phyloP scores from a whole-genome alignment of 2,888 invertebrate genomes.

The Lingula anatina region DNA sequence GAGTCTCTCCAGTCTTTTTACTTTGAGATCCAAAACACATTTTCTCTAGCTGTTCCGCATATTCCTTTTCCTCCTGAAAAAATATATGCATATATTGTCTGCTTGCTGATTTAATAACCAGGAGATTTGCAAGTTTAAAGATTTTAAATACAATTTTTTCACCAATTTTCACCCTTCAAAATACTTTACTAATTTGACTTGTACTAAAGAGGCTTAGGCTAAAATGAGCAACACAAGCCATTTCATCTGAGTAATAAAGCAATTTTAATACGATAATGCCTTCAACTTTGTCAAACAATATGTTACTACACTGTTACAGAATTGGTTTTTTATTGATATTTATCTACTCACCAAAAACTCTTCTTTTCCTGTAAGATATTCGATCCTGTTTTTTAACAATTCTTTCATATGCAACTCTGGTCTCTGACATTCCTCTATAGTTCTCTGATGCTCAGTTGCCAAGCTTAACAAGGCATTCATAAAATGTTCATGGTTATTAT shows the following conservation, averaged over 20 bases:
- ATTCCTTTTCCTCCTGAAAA: slow-evolving; percentile 35
- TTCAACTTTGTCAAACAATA: background rate
- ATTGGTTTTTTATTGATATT: background rate
- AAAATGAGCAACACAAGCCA: background rate
- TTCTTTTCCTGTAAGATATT: slow-evolving; percentile 51
- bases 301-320: background rate
- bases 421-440: slow-evolving; percentile 52
- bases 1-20: too few relatives aligned
- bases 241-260: too few relatives aligned
- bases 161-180: too few relatives aligned
- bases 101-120: too few relatives aligned
- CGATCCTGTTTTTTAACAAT: slow-evolving; percentile 50
- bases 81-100: background rate
- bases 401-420: slow-evolving; percentile 52
- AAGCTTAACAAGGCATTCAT: slow-evolving; percentile 55
- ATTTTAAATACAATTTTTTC: too few relatives aligned
- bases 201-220: too few relatives aligned
- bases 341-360: slow-evolving; percentile 45
- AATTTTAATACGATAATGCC: too few relatives aligned
- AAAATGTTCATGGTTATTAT: slow-evolving; percentile 56
- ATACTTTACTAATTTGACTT: background rate
- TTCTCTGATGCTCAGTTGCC: slow-evolving; percentile 51
- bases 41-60: slow-evolving; percentile 25
- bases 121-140: too few relatives aligned
- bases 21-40: too few relatives aligned